These are phyloP conservation scores for Steinernema scapterisci DNA, from an alignment of 2,888 invertebrate genomes.

Conservation along the genomic window DNA sequence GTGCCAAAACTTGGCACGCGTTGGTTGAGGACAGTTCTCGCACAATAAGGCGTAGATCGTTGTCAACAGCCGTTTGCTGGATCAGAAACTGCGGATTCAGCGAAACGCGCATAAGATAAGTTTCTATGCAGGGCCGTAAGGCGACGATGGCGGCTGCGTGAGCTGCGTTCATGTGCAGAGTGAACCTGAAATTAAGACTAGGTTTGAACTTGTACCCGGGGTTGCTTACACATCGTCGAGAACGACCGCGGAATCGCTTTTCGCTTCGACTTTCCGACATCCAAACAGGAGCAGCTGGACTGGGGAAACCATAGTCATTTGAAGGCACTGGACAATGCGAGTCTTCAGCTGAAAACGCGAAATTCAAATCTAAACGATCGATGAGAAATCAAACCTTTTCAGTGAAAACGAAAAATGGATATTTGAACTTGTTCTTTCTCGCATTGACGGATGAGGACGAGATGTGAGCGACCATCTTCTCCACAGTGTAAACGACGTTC, in stretches of 20 bases:
- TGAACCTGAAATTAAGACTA: conserved; percentile 76
- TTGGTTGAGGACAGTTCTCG: neutral
- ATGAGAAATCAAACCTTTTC: conserved; percentile 78
- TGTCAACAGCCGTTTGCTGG: conserved; percentile 15
- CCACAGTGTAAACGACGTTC: conserved; percentile 85
- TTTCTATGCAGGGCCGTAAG: conserved; percentile 85
- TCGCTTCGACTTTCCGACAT: conserved; percentile 80
- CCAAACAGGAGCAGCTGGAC: conserved; percentile 90
- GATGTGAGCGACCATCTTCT: conserved; percentile 89
- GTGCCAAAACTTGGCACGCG: neutral
- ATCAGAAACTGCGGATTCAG: conserved; percentile 74
- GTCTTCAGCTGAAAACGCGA: conserved; percentile 83
- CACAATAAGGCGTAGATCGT: conserved; percentile 33
- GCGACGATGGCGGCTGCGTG: conserved; percentile 83
- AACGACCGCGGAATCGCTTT: conserved; percentile 77
- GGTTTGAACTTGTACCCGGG: neutral
- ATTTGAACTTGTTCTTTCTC: conserved; percentile 75
- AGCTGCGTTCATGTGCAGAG: conserved; percentile 81
- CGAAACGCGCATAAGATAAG: conserved; percentile 80
- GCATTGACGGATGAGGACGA: conserved; percentile 97
- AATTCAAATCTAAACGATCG: neutral
- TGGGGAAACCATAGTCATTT: conserved; percentile 92
- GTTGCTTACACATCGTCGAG: conserved; percentile 79
- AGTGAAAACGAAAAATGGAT: conserved; percentile 94
- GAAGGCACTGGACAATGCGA: conserved; percentile 91